Evolutionary conservation across 2,113 vertebrate genomes (phyloP).

Genomic region (Plecotus auritus): DNA sequence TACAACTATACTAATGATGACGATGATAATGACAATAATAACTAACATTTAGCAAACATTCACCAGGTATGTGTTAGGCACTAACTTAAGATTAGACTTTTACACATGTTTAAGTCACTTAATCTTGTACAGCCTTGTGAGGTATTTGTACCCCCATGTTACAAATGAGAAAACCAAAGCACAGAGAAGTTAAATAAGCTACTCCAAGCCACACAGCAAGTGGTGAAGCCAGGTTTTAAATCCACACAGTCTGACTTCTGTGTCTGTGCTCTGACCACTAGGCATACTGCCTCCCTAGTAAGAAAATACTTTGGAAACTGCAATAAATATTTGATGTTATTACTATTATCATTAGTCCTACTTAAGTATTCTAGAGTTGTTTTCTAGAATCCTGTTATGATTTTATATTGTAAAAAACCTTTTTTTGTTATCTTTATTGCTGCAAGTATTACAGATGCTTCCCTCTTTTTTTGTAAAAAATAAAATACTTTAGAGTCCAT

Average conservation of each 20-base stretch:
- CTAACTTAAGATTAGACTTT: neutral
- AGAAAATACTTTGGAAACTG: neutral
- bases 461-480: no score
- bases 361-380: neutral
- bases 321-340: neutral
- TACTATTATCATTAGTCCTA: neutral
- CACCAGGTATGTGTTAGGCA: neutral
- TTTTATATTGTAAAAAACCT: neutral
- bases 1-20: neutral
- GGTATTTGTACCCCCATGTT: neutral
- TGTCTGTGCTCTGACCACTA: neutral
- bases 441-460: no score
- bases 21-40: neutral
- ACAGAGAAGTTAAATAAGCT: neutral
- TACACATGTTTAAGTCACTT: neutral
- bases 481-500: neutral
- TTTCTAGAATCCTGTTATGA: neutral
- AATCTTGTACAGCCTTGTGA: neutral
- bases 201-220: neutral
- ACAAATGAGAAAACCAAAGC: neutral
- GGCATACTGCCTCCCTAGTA: neutral
- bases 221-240: neutral
- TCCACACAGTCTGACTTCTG: neutral
- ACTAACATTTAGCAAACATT: neutral
- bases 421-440: no score